Conservation (phyloP, 23 tunicate genomes). For the Trididemnum miniatum region DNA sequence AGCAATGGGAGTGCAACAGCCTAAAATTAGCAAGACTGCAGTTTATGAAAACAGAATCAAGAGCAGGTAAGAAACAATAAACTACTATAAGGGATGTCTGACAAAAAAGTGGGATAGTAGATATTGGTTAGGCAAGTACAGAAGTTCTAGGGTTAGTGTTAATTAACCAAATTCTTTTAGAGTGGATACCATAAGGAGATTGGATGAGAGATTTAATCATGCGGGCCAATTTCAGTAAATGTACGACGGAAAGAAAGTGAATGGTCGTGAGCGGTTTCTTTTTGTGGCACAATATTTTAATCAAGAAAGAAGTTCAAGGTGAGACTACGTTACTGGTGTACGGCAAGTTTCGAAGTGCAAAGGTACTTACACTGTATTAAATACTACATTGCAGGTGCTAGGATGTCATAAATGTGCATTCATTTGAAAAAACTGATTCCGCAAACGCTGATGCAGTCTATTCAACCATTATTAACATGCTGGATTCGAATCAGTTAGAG, state of each 20-base stretch:
- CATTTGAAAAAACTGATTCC: background rate
- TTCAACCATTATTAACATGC: background rate
- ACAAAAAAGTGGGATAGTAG: background rate
- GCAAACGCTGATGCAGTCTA: background rate
- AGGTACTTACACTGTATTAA: background rate
- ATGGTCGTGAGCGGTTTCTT: background rate
- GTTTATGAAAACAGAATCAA: background rate
- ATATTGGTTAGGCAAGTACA: background rate
- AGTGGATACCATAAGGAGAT: background rate
- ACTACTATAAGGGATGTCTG: background rate
- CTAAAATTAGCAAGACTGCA: background rate
- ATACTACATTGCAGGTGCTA: background rate
- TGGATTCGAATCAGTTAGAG: background rate
- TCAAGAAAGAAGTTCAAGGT: background rate
- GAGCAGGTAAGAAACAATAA: slow-evolving; percentile 3
- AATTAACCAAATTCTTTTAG: background rate
- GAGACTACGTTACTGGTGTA: background rate
- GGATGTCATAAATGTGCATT: background rate
- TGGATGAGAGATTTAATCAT: background rate
- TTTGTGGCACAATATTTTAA: background rate
- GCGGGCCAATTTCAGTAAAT: background rate
- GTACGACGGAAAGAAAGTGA: background rate
- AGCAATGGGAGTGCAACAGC: background rate
- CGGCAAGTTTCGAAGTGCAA: background rate
- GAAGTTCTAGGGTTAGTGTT: background rate